Base-by-base conservation (phyloP, 2,888 invertebrate species). In the Drosophila testacea region DNA sequence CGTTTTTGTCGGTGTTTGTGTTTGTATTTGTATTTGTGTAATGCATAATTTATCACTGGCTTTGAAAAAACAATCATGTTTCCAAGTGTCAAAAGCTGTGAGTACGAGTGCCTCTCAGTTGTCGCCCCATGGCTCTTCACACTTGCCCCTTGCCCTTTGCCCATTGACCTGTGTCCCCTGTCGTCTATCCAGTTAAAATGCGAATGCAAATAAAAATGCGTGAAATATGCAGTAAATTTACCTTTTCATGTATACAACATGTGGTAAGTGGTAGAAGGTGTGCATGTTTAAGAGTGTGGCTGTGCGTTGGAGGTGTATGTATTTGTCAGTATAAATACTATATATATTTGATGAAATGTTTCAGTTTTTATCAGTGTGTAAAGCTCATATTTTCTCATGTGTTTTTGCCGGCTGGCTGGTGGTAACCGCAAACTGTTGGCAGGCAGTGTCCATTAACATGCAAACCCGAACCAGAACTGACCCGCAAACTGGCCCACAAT, bases 361-460 rank as follows among this genome's bases (percentile, higher is more conserved):
- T 65, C 68, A 69, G 65, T 68, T 47, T 57, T 51, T 57, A 52
- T 63, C 65, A 57, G 51, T 46, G 34, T 67, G 70, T 36, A 38
- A 69, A 62, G 28, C 55, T 56, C 56, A 34, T 59, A 66, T 71
- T 71, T 55, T 61, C 66, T 67, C 47, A 57, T 59, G 51, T 54
- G 54, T 62, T 72, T 77, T 63, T 70, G 48, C 44, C 57, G 47
- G 11, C 36, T 73, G 74, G 68, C 60, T 74, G 81, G 32, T 72
- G 57, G 69, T 72, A 81, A 85, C 85, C 90, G 67, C 85, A 88
- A 90, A 88, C 78, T 86, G 89, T 88, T 85, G 89, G 84, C 88
- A 69, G 56, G 67, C 70, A 69, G 64, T 73, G 69, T 81, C 80
- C 80, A 83, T 76, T 80, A 83, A 72, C 66, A 79, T 51, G 51